These are phyloP conservation scores for Bovichtus diacanthus DNA, from an alignment of 2,797 vertebrate species.

Conservation along the genomic window DNA sequence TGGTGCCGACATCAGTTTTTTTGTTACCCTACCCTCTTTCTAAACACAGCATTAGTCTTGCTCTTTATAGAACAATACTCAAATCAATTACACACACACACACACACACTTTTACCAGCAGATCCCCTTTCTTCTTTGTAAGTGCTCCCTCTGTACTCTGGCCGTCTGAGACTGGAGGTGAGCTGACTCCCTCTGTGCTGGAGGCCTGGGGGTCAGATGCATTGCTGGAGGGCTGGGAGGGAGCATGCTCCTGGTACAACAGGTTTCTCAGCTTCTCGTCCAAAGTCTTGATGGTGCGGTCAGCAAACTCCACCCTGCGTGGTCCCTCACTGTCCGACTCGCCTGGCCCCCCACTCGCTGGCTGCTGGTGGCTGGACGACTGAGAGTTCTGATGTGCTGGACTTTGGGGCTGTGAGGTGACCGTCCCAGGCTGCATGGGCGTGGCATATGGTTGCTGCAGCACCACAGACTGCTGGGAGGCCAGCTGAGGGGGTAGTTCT, in stretches of 20 bases:
- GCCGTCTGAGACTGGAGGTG: slow-evolving; percentile 76
- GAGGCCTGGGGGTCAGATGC: slow-evolving; percentile 68
- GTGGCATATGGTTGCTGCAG: slow-evolving; percentile 86
- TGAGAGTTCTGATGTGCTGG: slow-evolving; percentile 80
- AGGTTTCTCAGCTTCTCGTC: slow-evolving; percentile 96
- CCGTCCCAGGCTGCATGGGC: slow-evolving; percentile 73
- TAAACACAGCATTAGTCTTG: slow-evolving; percentile 42
- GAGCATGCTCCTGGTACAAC: slow-evolving; percentile 89
- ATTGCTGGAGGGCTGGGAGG: slow-evolving; percentile 70
- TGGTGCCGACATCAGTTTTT: slow-evolving; percentile 32
- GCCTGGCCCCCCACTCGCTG: slow-evolving; percentile 83
- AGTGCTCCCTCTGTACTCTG: slow-evolving; percentile 79
- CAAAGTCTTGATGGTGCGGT: slow-evolving; percentile 95
- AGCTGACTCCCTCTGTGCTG: slow-evolving; percentile 80
- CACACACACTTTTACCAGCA: slow-evolving; percentile 75
- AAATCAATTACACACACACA: slow-evolving; percentile 44
- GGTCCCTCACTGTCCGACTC: slow-evolving; percentile 94
- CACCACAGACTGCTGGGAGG: slow-evolving; percentile 80
- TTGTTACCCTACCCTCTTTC: slow-evolving; percentile 26
- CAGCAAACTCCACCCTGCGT: slow-evolving; percentile 92
- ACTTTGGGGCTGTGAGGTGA: slow-evolving; percentile 86
- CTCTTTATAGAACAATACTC: slow-evolving; percentile 50
- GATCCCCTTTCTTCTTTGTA: slow-evolving; percentile 79
- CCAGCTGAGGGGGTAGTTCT: slow-evolving; percentile 65
- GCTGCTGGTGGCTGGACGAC: slow-evolving; percentile 78